Evolutionary conservation across 2,113 vertebrate species (phyloP).

Genomic region (Osmerus eperlanus): DNA sequence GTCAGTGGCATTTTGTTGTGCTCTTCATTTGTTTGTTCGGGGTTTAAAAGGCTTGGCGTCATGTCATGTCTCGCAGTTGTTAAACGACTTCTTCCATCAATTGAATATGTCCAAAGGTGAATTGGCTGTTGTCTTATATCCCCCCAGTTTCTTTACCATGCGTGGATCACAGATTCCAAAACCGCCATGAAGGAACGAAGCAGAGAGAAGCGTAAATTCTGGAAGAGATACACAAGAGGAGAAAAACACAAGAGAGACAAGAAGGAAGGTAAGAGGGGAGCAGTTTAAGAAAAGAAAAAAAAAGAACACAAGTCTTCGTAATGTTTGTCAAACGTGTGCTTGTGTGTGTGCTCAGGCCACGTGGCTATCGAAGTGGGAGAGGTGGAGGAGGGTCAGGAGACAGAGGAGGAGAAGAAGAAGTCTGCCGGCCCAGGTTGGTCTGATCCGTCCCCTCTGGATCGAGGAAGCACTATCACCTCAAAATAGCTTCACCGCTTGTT

Average conservation of each 20-base stretch:
- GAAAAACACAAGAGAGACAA: slow-evolving; percentile 65
- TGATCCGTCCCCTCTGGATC: too few relatives aligned
- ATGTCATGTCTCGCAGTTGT: background rate
- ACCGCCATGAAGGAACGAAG: slow-evolving; percentile 82
- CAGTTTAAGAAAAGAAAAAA: too few relatives aligned
- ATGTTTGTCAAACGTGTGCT: slow-evolving; percentile 1
- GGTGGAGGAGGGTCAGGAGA: slow-evolving; percentile 60
- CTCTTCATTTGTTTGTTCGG: background rate
- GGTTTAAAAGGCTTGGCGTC: background rate
- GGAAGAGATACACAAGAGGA: slow-evolving; percentile 74
- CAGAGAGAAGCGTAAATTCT: slow-evolving; percentile 82
- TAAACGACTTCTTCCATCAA: too few relatives aligned
- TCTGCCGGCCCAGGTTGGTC: slow-evolving; percentile 62
- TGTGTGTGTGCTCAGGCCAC: slow-evolving; percentile 48
- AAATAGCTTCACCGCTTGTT: too few relatives aligned
- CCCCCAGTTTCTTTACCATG: slow-evolving; percentile 92
- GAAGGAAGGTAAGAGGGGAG: slow-evolving; percentile 76
- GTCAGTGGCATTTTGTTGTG: background rate
- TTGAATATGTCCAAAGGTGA: too few relatives aligned
- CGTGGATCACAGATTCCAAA: slow-evolving; percentile 97
- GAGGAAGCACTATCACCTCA: too few relatives aligned
- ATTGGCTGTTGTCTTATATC: too few relatives aligned
- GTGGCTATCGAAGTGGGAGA: slow-evolving; percentile 70
- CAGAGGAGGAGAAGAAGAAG: slow-evolving; percentile 54
- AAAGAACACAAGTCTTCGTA: background rate